Evolutionary conservation across 2,888 invertebrate species (phyloP), one percentile per base, ranked within the genome.

Genomic region (Synanthedon formicaeformis): DNA sequence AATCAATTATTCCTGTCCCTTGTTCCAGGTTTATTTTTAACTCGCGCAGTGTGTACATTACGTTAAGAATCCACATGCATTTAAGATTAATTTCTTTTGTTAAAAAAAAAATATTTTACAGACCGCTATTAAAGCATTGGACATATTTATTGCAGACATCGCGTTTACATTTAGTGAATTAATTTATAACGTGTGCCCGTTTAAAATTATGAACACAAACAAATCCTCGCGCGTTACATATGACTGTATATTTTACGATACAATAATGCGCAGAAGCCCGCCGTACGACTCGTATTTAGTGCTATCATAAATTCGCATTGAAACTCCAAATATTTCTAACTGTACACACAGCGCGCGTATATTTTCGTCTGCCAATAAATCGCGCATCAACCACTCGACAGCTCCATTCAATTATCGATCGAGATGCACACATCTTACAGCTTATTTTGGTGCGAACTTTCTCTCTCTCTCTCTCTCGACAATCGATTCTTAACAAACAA

Each of bases 401-500:
- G 52, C 40, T 53, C 14, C 45, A 12, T 1, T 45, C 45, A n/a
- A 45, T 13, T 45, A 45, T 45, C 45, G 45, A 45, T 45, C 45
- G 12, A 45, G 14, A 14, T 14, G 14, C 12, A 13, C 14, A 45
- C 8, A 8, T 54, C 52, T 60, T 71, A 75, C 59, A 65, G 55
- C 52, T 52, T 53, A 57, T 57, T 73, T 73, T 71, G 59, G 69
- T 55, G 57, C 58, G 61, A 51, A 56, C 50, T 23, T 53, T 60
- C 64, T 69, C 23, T 23, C 18, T 23, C 18, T 23, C 23, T 4
- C 23, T 71, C 56, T 70, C 70, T 67, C 63, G 62, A 68, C 73
- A 71, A 83, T 85, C 84, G 86, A 86, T 83, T 81, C 77, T 18
- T 82, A 78, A 78, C 86, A 86, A 86, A 85, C 84, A 84, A 78